Evolutionary conservation across 2,113 vertebrate genomes (phyloP), one percentile per base, ranked within the genome.

Genomic region (Archilochus colubris): DNA sequence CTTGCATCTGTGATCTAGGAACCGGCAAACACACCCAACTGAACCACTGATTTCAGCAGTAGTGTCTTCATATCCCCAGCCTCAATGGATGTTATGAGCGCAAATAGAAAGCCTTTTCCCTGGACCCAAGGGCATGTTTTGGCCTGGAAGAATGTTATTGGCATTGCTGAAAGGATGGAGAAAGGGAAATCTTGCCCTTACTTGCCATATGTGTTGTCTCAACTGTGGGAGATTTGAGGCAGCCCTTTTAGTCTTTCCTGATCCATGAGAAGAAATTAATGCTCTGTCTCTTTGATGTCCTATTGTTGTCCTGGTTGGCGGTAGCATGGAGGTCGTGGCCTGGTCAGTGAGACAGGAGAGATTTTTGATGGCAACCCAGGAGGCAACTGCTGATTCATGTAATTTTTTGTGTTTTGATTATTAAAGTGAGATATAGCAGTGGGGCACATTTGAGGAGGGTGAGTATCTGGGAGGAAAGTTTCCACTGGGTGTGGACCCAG

Each of bases 301-400:
- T 55, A 6, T 8, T 66, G 85, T 82, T 78, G 55, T 36, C 14
- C 46, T 69, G 28, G 20, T 8, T 61, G 48, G 33, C 1, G 5
- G 31, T 48, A 73, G 14, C 9, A 6, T 9, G 27, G 67, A 64
- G 44, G n/a, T 48, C 24, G 27, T 44, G n/a, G 6, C 28, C 27
- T 50, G 40, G 28, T 55, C 72, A 86, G 86, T 44, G 50, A 40
- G 7, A 23, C 12, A 69, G 67, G 50, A 61, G 24, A 25, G 53
- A 24, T 57, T 91, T 89, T 50, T 80, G 24, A 28, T 80, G 62
- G 7, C 20, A 50, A 3, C 18, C 9, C n/a, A 82, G 54, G 61
- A 89, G 48, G 30, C 27, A 82, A 8, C 0, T 6, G 11, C 38
- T 8, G 6, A 31, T n/a, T 46, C 0, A 0, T 16, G 25, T 78